A percentile compares a stretch with the other conserved stretches of the same genome.
These are phyloP conservation scores for Spilosoma lubricipeda DNA, from an alignment of 2,888 invertebrate genomes.

Conservation along the genomic window DNA sequence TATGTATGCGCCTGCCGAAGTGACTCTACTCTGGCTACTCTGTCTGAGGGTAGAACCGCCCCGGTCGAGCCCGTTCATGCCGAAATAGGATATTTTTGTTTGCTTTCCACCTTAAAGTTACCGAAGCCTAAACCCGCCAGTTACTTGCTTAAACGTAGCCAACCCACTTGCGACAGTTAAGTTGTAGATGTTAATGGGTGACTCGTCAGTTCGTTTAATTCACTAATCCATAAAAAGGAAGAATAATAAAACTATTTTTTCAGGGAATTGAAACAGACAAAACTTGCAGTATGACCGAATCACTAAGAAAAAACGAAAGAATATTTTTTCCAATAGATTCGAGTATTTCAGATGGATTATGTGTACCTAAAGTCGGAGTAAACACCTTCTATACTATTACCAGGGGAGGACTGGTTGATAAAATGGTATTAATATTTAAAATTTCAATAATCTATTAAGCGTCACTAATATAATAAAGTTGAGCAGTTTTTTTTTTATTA, in stretches of 20 bases:
- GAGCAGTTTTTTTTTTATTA: not conserved
- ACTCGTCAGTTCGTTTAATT: not conserved
- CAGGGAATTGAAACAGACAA: conserved; percentile 79
- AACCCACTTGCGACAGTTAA: too few relatives aligned
- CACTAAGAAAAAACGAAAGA: conserved; percentile 90
- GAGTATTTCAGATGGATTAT: conserved; percentile 89
- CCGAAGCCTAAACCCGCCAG: too few relatives aligned
- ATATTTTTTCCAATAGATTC: conserved; percentile 87
- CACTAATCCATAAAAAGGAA: not conserved
- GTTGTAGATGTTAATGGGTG: not conserved
- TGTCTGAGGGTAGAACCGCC: too few relatives aligned
- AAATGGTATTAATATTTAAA: conserved; percentile 53
- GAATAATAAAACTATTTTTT: conserved; percentile 24
- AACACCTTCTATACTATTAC: conserved; percentile 74
- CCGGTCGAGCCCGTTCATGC: too few relatives aligned
- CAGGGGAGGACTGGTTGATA: conserved; percentile 88
- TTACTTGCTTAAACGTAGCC: too few relatives aligned
- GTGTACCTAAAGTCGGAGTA: conserved; percentile 17
- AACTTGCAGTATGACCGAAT: conserved; percentile 75
- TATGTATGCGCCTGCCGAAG: too few relatives aligned
- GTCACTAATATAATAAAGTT: not conserved
- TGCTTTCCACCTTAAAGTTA: too few relatives aligned
- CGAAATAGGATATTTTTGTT: too few relatives aligned
- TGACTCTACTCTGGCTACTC: too few relatives aligned
- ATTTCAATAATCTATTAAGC: not conserved